phyloP scores from a whole-genome alignment of 2,113 vertebrate species.

The Haemorhous mexicanus region DNA sequence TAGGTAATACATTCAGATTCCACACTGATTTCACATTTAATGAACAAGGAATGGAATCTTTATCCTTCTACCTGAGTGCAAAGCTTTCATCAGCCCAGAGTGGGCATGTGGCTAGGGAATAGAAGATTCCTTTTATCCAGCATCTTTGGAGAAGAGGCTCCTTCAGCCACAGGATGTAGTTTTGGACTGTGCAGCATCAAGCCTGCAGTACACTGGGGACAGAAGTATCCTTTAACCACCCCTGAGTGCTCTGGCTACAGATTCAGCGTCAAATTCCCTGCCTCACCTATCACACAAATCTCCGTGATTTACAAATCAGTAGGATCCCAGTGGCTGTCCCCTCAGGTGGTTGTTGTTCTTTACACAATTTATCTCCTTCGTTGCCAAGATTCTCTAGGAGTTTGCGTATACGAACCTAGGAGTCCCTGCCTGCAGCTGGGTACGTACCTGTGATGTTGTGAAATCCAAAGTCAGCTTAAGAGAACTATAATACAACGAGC shows the following conservation, averaged over 20 bases:
- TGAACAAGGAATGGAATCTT: neutral
- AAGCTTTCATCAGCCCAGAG: neutral
- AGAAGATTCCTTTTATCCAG: neutral
- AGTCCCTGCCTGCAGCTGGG: neutral
- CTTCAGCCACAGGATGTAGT: neutral
- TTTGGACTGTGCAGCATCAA: neutral
- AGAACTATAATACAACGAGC: neutral
- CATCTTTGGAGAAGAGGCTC: neutral
- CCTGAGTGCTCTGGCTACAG: neutral
- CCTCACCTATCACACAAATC: neutral
- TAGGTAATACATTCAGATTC: neutral
- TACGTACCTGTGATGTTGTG: accelerated
- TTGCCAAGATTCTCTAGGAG: neutral
- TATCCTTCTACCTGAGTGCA: neutral
- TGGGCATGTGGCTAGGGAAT: accelerated
- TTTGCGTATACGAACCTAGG: neutral
- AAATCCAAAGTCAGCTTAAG: neutral
- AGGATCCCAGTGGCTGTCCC: neutral
- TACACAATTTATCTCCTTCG: accelerated
- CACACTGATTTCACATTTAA: neutral
- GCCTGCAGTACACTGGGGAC: neutral
- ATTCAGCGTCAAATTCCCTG: neutral
- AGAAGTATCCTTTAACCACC: neutral
- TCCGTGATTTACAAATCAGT: neutral
- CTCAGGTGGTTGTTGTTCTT: neutral